A percentile compares a stretch with the other conserved stretches of the same genome.
phyloP scores from a whole-genome alignment of 2,113 vertebrate species.

The Elachura formosa region DNA sequence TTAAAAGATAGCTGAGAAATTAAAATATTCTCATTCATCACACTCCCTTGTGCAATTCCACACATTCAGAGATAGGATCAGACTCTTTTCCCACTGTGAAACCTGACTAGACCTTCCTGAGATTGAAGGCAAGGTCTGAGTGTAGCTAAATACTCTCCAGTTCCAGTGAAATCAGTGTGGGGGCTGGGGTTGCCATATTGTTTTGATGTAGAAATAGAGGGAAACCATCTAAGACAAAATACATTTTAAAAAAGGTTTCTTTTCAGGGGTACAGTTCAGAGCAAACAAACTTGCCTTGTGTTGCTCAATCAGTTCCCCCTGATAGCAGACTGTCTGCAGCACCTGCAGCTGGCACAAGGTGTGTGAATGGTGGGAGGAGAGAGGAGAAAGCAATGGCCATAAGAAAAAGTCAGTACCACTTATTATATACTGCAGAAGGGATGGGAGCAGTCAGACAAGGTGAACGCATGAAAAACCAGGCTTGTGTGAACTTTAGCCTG shows the following conservation, averaged over 20 bases:
- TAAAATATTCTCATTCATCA: neutral
- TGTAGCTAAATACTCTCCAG: neutral
- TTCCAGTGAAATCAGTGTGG: neutral
- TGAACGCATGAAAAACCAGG: rapidly evolving
- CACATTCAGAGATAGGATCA: neutral
- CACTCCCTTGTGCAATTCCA: neutral
- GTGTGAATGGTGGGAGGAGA: neutral
- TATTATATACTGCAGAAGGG: neutral
- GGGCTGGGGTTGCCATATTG: neutral
- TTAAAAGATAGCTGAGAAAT: neutral
- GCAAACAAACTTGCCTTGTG: rapidly evolving
- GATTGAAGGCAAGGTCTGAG: neutral
- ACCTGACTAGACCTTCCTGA: neutral
- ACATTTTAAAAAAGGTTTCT: neutral
- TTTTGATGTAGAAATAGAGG: neutral
- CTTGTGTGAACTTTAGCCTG: neutral
- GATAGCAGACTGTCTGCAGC: neutral
- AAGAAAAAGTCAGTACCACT: neutral
- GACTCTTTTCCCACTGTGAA: neutral
- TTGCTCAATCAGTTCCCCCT: neutral
- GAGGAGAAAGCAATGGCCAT: neutral
- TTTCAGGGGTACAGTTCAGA: neutral
- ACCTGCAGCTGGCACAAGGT: neutral
- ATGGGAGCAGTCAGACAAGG: neutral
- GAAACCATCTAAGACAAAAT: neutral